Evolutionary conservation across 2,797 vertebrate species (phyloP).

Genomic region (Emys orbicularis): DNA sequence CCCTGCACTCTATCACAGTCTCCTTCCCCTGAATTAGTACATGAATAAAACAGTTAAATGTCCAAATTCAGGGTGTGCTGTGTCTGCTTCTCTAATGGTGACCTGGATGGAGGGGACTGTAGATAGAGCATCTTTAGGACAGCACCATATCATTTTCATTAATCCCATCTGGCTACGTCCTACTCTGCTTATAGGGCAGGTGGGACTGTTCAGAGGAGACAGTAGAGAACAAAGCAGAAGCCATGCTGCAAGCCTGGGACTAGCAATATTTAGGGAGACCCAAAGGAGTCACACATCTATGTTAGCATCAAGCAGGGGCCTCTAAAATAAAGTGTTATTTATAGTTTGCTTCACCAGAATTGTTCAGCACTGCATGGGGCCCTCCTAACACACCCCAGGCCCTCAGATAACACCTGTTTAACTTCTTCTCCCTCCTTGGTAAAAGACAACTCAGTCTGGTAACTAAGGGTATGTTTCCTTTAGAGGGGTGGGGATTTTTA

Average conservation of each 20-base stretch:
- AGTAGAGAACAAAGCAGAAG: not conserved
- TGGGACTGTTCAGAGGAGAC: not conserved
- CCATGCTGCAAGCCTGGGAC: not conserved
- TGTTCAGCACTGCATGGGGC: not conserved
- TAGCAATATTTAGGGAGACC: not conserved
- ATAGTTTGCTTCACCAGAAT: not conserved
- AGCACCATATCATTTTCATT: not conserved
- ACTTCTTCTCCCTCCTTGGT: constrained; percentile 14
- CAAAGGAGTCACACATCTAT: not conserved
- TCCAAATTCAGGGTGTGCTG: rapidly evolving
- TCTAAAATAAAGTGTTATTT: not conserved
- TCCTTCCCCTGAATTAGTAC: rapidly evolving
- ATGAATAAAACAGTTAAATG: not conserved
- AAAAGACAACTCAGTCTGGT: not conserved
- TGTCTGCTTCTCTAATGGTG: not conserved
- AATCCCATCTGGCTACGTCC: not conserved
- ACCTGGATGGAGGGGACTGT: not conserved
- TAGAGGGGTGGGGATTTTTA: not conserved
- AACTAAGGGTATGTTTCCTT: not conserved
- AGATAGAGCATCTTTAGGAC: not conserved
- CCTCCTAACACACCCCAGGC: not conserved
- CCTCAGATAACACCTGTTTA: not conserved
- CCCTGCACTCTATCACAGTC: not conserved
- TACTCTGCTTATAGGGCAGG: not conserved
- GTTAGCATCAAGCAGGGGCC: not conserved